A percentile compares a stretch with the other conserved stretches of the same genome.
phyloP scores from a whole-genome alignment of 1,140 invertebrate genomes.

The Plectrocnemia conspersa region DNA sequence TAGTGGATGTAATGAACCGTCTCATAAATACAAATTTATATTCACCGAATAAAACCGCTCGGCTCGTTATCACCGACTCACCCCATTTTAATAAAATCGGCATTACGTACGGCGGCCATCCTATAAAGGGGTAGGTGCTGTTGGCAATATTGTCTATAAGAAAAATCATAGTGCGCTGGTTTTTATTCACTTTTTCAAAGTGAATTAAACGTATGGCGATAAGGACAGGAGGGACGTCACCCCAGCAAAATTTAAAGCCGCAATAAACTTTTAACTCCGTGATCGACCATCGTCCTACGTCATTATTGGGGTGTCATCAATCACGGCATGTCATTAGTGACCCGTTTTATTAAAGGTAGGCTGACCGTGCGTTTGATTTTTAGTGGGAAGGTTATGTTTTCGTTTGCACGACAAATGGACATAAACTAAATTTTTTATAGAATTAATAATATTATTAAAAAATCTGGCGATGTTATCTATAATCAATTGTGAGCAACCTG shows the following conservation, averaged over 20 bases:
- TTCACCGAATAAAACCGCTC: constrained; percentile 27
- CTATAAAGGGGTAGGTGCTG: constrained; percentile 8
- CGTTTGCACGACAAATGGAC: no score
- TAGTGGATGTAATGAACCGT: constrained; percentile 23
- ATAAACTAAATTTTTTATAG: no score
- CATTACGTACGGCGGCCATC: constrained; percentile 28
- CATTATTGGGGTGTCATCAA: background rate
- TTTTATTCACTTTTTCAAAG: background rate
- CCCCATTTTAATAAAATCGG: constrained; percentile 33
- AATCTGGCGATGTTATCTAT: no score
- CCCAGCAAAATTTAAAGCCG: background rate
- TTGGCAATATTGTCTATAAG: no score
- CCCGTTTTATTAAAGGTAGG: no score
- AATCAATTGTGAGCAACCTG: no score
- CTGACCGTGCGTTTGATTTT: no score
- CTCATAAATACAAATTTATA: constrained; percentile 36
- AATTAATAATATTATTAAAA: no score
- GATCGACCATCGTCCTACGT: background rate
- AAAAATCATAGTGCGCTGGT: no score
- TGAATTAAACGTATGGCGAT: background rate
- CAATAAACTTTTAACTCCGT: constrained; percentile 5
- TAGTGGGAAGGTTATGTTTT: no score
- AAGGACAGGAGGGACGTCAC: background rate
- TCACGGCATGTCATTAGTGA: background rate
- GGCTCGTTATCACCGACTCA: constrained; percentile 16